Conservation (phyloP, 2,113 vertebrate genomes). For the Peucedramus taeniatus region DNA sequence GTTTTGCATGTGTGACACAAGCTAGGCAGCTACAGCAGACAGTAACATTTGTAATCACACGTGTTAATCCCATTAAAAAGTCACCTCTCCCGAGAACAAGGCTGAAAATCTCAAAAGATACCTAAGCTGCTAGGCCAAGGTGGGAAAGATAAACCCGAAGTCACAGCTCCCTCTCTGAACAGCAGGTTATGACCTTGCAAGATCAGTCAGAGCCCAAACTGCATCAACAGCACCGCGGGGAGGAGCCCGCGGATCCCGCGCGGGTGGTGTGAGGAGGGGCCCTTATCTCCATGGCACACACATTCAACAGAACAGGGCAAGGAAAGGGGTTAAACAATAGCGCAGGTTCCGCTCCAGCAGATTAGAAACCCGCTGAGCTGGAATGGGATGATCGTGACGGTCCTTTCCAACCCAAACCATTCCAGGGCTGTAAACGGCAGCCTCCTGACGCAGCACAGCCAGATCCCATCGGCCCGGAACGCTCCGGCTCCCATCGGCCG, state of each 20-base stretch:
- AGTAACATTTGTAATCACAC: background rate
- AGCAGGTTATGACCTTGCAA: background rate
- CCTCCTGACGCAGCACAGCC: background rate
- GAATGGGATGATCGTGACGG: background rate
- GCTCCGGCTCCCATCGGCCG: too few relatives aligned
- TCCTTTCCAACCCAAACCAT: background rate
- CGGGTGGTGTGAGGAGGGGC: fast-evolving
- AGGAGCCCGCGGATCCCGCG: background rate
- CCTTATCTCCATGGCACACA: background rate
- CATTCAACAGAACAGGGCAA: background rate
- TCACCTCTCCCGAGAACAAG: background rate
- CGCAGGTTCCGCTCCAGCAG: fast-evolving
- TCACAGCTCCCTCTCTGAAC: background rate
- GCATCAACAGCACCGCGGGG: background rate
- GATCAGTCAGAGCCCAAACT: background rate
- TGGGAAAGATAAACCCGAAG: background rate
- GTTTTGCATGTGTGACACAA: background rate
- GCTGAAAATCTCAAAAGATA: background rate
- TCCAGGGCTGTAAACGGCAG: background rate
- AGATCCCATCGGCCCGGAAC: background rate
- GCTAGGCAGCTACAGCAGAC: background rate
- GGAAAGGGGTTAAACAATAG: background rate
- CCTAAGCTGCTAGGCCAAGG: fast-evolving
- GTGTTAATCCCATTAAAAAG: background rate
- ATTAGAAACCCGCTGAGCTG: fast-evolving